Conservation (phyloP, 2,113 vertebrate species). For the Todiramphus saurophagus region DNA sequence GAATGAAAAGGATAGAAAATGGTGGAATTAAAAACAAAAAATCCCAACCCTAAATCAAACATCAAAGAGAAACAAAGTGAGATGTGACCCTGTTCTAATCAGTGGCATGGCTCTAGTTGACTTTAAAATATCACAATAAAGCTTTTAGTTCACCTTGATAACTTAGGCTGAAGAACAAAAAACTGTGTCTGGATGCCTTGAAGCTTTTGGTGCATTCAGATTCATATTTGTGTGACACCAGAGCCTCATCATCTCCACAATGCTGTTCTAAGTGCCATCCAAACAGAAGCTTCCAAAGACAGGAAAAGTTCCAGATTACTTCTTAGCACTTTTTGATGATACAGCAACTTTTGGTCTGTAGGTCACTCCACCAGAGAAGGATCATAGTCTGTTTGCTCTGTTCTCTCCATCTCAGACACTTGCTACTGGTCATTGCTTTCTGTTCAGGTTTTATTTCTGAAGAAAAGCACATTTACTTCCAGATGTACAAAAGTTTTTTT, state of each 20-base stretch:
- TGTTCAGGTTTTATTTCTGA: not conserved
- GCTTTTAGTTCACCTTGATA: not conserved
- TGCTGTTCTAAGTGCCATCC: not conserved
- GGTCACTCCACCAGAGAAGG: not conserved
- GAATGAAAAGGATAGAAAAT: not conserved
- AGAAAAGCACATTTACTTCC: not conserved
- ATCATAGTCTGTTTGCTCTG: not conserved
- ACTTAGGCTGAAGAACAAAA: not conserved
- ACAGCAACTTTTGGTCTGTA: not conserved
- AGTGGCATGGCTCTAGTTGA: not conserved
- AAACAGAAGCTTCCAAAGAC: not conserved
- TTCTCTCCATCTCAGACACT: not conserved
- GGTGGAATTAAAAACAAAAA: not conserved
- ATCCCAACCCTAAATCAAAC: not conserved
- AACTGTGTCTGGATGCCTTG: not conserved
- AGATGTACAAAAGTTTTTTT: not conserved
- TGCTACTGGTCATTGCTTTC: not conserved
- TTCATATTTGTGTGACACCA: not conserved
- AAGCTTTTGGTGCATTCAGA: not conserved
- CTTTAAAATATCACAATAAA: not conserved
- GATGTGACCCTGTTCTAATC: not conserved
- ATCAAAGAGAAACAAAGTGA: not conserved
- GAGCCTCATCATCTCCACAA: not conserved
- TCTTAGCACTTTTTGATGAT: not conserved
- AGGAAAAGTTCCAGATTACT: fast-evolving